Evolutionary conservation across 1,140 invertebrate genomes (phyloP).

Genomic region (Drosophila azteca): DNA sequence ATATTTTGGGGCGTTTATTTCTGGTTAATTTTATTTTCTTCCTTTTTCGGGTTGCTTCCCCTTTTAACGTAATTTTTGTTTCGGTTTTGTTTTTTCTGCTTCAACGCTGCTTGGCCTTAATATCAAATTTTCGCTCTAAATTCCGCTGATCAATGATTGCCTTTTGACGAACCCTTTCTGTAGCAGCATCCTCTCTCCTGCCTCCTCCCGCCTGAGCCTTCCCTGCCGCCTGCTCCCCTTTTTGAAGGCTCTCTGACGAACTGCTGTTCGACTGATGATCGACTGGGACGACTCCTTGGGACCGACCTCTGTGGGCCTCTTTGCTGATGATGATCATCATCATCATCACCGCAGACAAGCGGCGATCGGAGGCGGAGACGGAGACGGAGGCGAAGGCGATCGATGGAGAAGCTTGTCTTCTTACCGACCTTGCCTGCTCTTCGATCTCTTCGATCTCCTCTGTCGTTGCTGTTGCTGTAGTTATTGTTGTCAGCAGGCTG

Average conservation of each 20-base stretch:
- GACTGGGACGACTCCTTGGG: conserved; percentile 44
- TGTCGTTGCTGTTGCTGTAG: conserved; percentile 23
- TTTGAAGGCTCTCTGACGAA: conserved; percentile 58
- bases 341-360: conserved; percentile 36
- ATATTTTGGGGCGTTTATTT: conserved; percentile 68
- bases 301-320: no score
- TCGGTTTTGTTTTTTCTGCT: conserved; percentile 17
- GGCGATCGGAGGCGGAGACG: conserved; percentile 27
- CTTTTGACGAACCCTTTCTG: conserved; percentile 52
- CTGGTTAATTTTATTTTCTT: conserved; percentile 75
- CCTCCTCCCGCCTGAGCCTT: neutral
- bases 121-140: conserved; percentile 82
- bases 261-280: conserved; percentile 57
- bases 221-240: conserved; percentile 2
- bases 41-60: conserved; percentile 38
- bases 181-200: conserved; percentile 31
- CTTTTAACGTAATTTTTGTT: conserved; percentile 53
- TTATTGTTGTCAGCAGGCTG: conserved; percentile 51
- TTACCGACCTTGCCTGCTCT: conserved; percentile 67
- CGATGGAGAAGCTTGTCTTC: conserved; percentile 51
- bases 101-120: conserved; percentile 64
- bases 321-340: conserved; percentile 38
- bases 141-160: conserved; percentile 81
- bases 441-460: conserved; percentile 8
- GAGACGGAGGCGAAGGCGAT: conserved; percentile 2